Percentiles rank a stretch among this genome's conserved stretches.
phyloP scores from a whole-genome alignment of 2,888 invertebrate genomes.

The Penaeus monodon region DNA sequence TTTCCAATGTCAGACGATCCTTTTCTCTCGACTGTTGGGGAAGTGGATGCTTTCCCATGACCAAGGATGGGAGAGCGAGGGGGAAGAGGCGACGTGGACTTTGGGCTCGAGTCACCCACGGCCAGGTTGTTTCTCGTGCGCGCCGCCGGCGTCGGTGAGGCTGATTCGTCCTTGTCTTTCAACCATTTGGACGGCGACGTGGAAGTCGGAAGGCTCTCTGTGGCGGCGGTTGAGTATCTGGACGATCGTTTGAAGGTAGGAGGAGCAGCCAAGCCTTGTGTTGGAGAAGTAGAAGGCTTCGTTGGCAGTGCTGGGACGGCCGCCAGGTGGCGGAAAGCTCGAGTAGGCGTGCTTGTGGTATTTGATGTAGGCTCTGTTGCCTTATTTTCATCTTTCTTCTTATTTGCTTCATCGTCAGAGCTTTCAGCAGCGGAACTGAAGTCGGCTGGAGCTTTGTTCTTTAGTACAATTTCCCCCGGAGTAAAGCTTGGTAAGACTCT shows the following conservation, averaged over 20 bases:
- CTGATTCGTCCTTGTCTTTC: conserved; percentile 37
- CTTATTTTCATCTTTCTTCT: conserved; percentile 19
- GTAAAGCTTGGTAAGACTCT: conserved; percentile 50
- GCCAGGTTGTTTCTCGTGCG: background rate
- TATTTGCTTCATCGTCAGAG: conserved; percentile 58
- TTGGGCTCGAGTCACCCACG: conserved; percentile 35
- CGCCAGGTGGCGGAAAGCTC: conserved; percentile 49
- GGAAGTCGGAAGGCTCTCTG: conserved; percentile 27
- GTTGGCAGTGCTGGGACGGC: conserved; percentile 55
- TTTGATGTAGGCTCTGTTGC: background rate
- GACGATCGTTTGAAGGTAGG: conserved; percentile 53
- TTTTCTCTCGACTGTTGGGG: conserved; percentile 5
- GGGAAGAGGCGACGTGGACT: conserved; percentile 36
- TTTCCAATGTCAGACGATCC: conserved; percentile 28
- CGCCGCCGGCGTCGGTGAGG: background rate
- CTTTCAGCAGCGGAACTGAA: conserved; percentile 62
- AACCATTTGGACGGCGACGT: conserved; percentile 51
- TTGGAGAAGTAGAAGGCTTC: conserved; percentile 30
- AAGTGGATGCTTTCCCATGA: conserved; percentile 4
- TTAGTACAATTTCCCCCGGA: conserved; percentile 36
- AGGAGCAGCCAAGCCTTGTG: conserved; percentile 37
- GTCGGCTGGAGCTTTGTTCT: conserved; percentile 64
- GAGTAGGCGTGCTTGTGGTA: conserved; percentile 10
- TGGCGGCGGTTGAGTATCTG: conserved; percentile 45
- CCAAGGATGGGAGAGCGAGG: conserved; percentile 39